Evolutionary conservation across 2,113 vertebrate species (phyloP), one percentile per base, ranked within the genome.

Genomic region (Parus major): DNA sequence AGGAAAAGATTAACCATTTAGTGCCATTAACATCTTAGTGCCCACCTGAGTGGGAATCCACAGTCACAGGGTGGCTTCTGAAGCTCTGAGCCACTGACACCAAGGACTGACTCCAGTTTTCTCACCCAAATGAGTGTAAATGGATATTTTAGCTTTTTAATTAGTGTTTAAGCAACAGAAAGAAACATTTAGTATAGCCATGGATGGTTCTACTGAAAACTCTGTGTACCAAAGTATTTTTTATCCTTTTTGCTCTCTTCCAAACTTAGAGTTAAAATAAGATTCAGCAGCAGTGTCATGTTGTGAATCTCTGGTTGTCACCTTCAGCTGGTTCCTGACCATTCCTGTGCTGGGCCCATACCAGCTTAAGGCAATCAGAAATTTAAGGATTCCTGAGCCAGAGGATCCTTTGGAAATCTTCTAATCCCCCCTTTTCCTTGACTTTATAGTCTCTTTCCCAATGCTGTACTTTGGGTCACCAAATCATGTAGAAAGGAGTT

Each of bases 371-470:
- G 70, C 82, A 71, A 10, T 60, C 65, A 41, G 84, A 44, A 87
- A 47, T 90, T 79, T 41, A 76, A 64, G 63, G 66, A 46, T 91
- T 94, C 79, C 70, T 50, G 88, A 93, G 90, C 73, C 63, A 72
- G 49, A 47, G 72, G 41, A 56, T 87, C 39, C 14, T 72, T 57
- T 91, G 66, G 78, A 41, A 82, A 60, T 44, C 65, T 82, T 64
- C 66, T 73, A 22, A 73, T 21, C 57, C 59, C 71, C 36, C 63
- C 9, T 88, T 90, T 85, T 16, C 42, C 59, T 70, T 65, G 66
- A 42, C 50, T 80, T 89, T 22, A 46, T 29, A 24, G 6, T 63
- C 56, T 76, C 33, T 56, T 72, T 71, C 86, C 28, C 56, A 57
- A 11, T 1, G 1, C 61, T 84, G 28, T 78, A 6, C 27, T 88